Conservation (phyloP, 2,888 invertebrate species). For the Venustoraphidia nigricollis region DNA sequence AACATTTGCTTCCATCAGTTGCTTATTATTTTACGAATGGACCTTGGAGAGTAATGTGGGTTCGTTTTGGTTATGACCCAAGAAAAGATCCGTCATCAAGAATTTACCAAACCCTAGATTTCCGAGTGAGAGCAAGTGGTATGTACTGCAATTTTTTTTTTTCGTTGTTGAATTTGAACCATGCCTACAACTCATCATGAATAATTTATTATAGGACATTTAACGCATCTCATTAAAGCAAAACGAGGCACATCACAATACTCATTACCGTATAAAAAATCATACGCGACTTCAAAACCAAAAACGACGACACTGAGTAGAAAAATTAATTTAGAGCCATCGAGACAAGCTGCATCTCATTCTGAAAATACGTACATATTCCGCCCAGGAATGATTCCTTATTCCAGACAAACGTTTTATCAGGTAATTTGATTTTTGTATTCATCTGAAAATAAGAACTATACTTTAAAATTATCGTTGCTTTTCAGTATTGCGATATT, state of each 20-base stretch:
- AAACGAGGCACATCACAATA: conserved; percentile 9
- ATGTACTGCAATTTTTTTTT: neutral
- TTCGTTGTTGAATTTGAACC: too few relatives aligned
- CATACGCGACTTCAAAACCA: conserved; percentile 27
- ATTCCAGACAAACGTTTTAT: conserved; percentile 78
- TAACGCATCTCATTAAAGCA: conserved; percentile 14
- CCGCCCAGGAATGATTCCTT: conserved; percentile 57
- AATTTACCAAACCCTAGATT: conserved; percentile 80
- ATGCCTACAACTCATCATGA: too few relatives aligned
- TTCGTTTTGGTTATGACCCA: conserved; percentile 84
- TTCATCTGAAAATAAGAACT: neutral
- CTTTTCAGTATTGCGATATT: conserved; percentile 59
- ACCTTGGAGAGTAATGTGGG: conserved; percentile 88
- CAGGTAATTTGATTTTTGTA: conserved; percentile 40
- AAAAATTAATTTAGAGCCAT: conserved; percentile 16
- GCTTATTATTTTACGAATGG: conserved; percentile 80
- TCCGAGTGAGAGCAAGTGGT: conserved; percentile 48
- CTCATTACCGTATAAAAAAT: conserved; percentile 18
- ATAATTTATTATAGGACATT: too few relatives aligned
- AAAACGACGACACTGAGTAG: conserved; percentile 13
- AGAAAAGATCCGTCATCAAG: conserved; percentile 60
- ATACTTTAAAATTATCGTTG: conserved; percentile 4
- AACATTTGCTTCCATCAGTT: conserved; percentile 63
- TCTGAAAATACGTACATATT: conserved; percentile 40
- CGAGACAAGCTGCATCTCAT: conserved; percentile 17